These are phyloP conservation scores for Oxytorus armatus DNA, from an alignment of 2,888 invertebrate species.

Conservation along the genomic window DNA sequence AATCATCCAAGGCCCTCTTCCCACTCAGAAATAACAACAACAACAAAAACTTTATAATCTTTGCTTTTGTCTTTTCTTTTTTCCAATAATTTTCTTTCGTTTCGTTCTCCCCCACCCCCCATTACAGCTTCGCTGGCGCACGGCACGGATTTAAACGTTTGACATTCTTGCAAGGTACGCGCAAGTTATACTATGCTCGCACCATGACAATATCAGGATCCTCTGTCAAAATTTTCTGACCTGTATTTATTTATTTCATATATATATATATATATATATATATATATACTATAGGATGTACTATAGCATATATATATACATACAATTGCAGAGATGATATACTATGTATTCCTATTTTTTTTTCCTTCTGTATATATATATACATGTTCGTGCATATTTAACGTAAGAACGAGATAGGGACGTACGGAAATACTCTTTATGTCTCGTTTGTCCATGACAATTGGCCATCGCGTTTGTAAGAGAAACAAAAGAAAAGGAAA, in stretches of 20 bases:
- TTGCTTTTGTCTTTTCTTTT: constrained; percentile 13
- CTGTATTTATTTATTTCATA: constrained; percentile 15
- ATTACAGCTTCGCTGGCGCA: constrained; percentile 32
- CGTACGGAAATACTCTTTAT: constrained; percentile 11
- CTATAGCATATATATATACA: constrained; percentile 39
- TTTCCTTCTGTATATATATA: constrained; percentile 18
- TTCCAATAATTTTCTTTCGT: constrained; percentile 1
- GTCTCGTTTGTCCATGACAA: constrained; percentile 18
- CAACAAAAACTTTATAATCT: constrained; percentile 9
- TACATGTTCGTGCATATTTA: constrained; percentile 30
- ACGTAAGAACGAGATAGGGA: constrained; percentile 17
- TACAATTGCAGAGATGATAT: constrained; percentile 56
- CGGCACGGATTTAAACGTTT: constrained; percentile 45
- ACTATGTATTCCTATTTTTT: constrained; percentile 29
- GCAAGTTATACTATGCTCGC: constrained; percentile 39
- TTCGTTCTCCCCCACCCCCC: neutral
- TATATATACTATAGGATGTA: no score
- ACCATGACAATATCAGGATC: constrained; percentile 44
- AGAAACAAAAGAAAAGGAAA: constrained; percentile 1
- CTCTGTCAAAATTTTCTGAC: constrained; percentile 36
- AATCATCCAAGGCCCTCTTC: neutral
- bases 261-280: constrained; percentile 34
- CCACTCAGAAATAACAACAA: constrained; percentile 13
- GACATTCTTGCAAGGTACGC: constrained; percentile 47
- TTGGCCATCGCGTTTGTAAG: constrained; percentile 20